Percentiles rank a stretch among this genome's conserved stretches.
phyloP scores from a whole-genome alignment of 64 coral and sea anemone species.

The Stylophora pistillata region DNA sequence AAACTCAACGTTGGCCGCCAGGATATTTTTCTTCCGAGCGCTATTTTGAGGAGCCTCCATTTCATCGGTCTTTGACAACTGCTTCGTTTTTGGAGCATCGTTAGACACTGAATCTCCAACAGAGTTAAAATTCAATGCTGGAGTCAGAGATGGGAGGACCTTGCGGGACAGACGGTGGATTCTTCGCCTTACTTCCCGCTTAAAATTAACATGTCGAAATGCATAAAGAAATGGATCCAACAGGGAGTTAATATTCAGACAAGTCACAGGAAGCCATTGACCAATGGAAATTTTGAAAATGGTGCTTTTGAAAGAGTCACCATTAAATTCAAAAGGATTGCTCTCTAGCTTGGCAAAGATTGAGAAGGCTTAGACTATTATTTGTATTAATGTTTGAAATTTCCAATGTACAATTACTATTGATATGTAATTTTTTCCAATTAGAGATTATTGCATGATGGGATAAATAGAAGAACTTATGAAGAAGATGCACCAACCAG shows the following conservation, averaged over 20 bases:
- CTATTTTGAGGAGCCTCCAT: no score
- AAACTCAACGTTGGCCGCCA: not conserved
- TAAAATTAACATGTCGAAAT: slow-evolving; percentile 64
- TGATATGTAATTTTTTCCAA: no score
- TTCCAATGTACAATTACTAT: no score
- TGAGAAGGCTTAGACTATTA: no score
- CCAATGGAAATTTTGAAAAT: slow-evolving; percentile 80
- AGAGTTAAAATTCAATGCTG: not conserved
- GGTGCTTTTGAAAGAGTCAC: slow-evolving; percentile 73
- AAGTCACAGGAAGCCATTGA: slow-evolving; percentile 92
- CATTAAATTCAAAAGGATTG: slow-evolving; percentile 69
- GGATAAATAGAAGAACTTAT: no score
- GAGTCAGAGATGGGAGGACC: slow-evolving; percentile 13
- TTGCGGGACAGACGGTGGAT: slow-evolving; percentile 1
- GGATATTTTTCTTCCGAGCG: no score
- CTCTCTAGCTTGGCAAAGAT: slow-evolving; percentile 52
- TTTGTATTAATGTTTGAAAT: no score
- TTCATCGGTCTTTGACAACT: not conserved
- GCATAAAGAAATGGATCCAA: slow-evolving; percentile 83
- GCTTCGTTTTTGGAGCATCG: not conserved
- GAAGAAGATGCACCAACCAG: no score
- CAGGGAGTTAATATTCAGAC: slow-evolving; percentile 81
- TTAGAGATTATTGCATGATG: no score
- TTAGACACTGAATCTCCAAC: not conserved
- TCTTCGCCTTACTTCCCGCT: slow-evolving; percentile 33